These are phyloP conservation scores for Rynchops niger DNA, from an alignment of 2,113 vertebrate genomes.

Conservation along the genomic window DNA sequence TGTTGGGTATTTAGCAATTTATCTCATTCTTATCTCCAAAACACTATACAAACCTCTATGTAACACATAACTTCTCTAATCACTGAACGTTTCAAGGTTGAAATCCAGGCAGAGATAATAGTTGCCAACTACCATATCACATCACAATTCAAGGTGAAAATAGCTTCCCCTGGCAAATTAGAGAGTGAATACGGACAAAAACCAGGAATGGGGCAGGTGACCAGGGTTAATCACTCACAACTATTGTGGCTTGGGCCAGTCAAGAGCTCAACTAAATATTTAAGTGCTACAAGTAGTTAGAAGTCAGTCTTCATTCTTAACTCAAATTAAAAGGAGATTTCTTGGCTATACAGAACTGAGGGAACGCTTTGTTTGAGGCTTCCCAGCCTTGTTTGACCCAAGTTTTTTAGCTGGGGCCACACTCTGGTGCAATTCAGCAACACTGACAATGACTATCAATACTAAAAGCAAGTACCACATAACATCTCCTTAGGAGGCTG, in stretches of 20 bases:
- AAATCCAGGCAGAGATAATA: background rate
- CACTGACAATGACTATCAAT: background rate
- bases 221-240: background rate
- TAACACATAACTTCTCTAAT: background rate
- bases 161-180: background rate
- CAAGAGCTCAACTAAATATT: background rate
- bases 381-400: background rate
- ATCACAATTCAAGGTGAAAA: background rate
- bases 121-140: background rate
- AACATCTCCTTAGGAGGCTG: background rate
- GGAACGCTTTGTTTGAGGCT: background rate
- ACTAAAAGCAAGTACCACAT: background rate
- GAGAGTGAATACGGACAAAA: background rate
- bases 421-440: rapidly evolving
- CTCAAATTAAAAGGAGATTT: background rate
- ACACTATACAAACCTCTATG: background rate
- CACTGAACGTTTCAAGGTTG: background rate
- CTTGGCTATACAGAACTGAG: background rate
- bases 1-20: background rate
- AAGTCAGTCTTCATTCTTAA: background rate
- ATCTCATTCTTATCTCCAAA: slow-evolving; percentile 5
- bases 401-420: background rate
- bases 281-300: background rate
- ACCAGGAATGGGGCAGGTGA: background rate
- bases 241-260: background rate